These are phyloP conservation scores for Sicus ferrugineus DNA, from an alignment of 2,888 invertebrate species.

Conservation along the genomic window DNA sequence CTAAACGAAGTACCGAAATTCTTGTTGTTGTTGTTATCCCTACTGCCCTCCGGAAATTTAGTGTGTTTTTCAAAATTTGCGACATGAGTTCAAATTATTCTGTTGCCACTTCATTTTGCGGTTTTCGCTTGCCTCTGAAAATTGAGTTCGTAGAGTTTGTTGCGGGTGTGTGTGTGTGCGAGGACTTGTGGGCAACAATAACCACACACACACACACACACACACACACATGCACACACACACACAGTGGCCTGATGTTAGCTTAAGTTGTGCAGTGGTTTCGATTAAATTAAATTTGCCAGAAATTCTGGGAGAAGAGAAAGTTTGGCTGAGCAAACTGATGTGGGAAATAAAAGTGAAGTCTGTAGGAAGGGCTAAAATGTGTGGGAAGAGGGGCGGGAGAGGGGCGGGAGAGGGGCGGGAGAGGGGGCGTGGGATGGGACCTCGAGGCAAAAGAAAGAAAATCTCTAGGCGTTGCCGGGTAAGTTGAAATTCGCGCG, in stretches of 20 bases:
- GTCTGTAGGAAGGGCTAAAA: too few relatives aligned
- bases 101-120: slow-evolving; percentile 62
- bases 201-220: background rate
- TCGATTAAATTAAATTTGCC: background rate
- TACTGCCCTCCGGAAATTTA: slow-evolving; percentile 1
- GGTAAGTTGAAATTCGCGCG: too few relatives aligned
- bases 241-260: background rate
- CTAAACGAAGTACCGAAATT: background rate
- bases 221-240: background rate
- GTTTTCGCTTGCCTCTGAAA: slow-evolving; percentile 38
- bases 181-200: background rate
- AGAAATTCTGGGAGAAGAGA: background rate
- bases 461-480: too few relatives aligned
- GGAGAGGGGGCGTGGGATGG: too few relatives aligned
- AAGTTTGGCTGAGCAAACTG: background rate
- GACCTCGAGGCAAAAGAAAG: too few relatives aligned
- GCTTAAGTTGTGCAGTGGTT: background rate
- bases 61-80: slow-evolving; percentile 31
- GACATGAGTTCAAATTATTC: slow-evolving; percentile 46
- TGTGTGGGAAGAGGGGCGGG: too few relatives aligned
- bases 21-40: slow-evolving; percentile 12
- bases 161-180: background rate
- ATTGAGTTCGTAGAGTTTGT: background rate
- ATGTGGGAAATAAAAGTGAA: too few relatives aligned
- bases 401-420: too few relatives aligned